Percentiles rank a stretch among this genome's conserved stretches.
These are phyloP conservation scores for Apeltes quadracus DNA, from an alignment of 2,113 vertebrate genomes.

Conservation along the genomic window DNA sequence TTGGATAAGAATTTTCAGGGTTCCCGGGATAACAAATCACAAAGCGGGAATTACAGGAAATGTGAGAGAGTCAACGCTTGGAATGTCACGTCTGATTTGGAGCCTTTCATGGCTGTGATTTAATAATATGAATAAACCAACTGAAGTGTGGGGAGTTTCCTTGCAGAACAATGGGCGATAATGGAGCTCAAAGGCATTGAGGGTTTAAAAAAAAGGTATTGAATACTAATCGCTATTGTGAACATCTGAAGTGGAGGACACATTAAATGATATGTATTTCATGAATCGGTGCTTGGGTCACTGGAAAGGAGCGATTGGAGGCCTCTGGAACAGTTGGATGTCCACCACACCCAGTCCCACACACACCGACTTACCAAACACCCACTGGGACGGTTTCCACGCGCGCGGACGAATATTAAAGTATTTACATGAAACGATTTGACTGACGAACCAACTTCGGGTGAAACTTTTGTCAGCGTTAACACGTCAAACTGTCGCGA, in stretches of 20 bases:
- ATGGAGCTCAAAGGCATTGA: background rate
- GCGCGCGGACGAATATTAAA: background rate
- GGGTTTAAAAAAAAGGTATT: background rate
- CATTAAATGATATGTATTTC: background rate
- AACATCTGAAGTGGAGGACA: slow-evolving; percentile 7
- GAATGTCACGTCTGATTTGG: background rate
- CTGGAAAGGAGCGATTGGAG: slow-evolving; percentile 16
- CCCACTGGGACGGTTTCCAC: slow-evolving; percentile 5
- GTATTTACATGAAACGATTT: no score
- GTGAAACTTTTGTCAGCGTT: slow-evolving; percentile 20
- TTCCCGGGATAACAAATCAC: slow-evolving; percentile 27
- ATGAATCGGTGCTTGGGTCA: slow-evolving; percentile 13
- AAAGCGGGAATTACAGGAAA: slow-evolving; percentile 22
- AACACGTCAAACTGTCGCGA: slow-evolving; percentile 67
- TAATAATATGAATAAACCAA: background rate
- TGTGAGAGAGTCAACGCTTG: slow-evolving; percentile 25
- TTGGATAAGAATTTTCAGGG: slow-evolving; percentile 18
- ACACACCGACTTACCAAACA: slow-evolving; percentile 43
- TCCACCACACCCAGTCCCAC: slow-evolving; percentile 76
- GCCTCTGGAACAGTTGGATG: slow-evolving; percentile 48
- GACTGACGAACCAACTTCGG: no score
- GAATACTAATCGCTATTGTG: background rate
- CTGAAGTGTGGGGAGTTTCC: background rate
- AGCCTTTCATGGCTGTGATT: slow-evolving; percentile 9
- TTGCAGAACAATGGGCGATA: slow-evolving; percentile 32